These are phyloP conservation scores for Corvus moneduloides DNA, from an alignment of 2,113 vertebrate species.

Conservation along the genomic window DNA sequence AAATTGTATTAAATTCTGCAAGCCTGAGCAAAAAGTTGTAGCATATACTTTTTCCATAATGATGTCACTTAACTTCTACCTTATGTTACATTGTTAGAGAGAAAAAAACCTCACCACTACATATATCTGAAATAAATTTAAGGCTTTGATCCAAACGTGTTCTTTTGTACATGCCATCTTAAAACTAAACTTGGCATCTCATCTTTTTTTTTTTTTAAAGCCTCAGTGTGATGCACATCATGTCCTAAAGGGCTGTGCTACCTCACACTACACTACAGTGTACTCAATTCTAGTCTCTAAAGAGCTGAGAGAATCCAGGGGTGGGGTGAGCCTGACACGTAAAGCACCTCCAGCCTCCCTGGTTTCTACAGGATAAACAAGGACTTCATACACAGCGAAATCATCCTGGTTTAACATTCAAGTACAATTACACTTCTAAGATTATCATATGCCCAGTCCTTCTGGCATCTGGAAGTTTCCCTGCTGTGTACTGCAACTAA, in stretches of 20 bases:
- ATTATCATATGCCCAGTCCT: background rate
- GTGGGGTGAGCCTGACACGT: background rate
- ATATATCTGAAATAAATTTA: background rate
- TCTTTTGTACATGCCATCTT: background rate
- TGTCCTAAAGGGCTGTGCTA: background rate
- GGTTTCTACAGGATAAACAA: background rate
- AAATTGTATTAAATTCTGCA: background rate
- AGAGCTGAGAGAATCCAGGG: background rate
- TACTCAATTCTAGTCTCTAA: background rate
- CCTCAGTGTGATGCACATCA: background rate
- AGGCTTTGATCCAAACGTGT: background rate
- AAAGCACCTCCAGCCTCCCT: background rate
- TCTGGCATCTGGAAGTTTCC: background rate
- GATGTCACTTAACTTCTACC: background rate
- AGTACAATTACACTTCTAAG: background rate
- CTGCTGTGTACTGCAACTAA: background rate
- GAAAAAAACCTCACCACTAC: background rate
- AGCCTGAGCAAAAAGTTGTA: background rate
- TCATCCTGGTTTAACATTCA: background rate
- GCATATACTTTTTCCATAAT: background rate
- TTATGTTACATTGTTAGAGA: background rate
- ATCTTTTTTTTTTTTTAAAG: background rate
- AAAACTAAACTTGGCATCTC: background rate
- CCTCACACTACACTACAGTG: background rate
- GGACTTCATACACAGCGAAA: background rate